A percentile compares a stretch with the other conserved stretches of the same genome.
Conservation (phyloP, 2,797 vertebrate genomes). For the Ctenopoma multispine region DNA sequence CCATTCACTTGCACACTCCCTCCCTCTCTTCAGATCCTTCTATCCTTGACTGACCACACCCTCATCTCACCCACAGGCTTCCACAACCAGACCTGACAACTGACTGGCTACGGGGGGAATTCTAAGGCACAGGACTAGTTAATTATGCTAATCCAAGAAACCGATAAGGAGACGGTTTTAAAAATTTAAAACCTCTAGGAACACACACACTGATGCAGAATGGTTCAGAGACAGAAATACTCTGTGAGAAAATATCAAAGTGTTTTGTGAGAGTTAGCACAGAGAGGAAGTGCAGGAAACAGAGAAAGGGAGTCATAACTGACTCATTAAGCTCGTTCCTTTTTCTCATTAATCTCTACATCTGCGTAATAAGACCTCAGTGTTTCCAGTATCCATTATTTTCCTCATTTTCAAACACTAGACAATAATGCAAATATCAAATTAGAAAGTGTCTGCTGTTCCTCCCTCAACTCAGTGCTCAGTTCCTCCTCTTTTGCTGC, state of each 20-base stretch:
- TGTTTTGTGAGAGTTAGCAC: slow-evolving; percentile 28
- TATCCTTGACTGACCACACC: slow-evolving; percentile 44
- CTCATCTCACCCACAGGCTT: slow-evolving; percentile 22
- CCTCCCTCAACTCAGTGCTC: slow-evolving; percentile 45
- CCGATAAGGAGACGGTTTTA: slow-evolving; percentile 64
- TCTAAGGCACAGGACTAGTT: slow-evolving; percentile 57
- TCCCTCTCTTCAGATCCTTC: slow-evolving; percentile 5
- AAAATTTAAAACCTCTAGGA: slow-evolving; percentile 55
- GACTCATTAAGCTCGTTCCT: slow-evolving; percentile 39
- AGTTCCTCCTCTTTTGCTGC: slow-evolving; percentile 60
- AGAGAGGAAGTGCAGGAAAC: slow-evolving; percentile 16
- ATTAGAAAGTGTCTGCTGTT: slow-evolving; percentile 34
- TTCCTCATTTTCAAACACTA: slow-evolving; percentile 6
- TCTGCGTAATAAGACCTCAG: background rate
- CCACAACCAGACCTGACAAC: slow-evolving; percentile 9
- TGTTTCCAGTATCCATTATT: background rate
- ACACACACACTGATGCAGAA: slow-evolving; percentile 16
- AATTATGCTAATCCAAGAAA: slow-evolving; percentile 77
- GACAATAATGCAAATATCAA: slow-evolving; percentile 7
- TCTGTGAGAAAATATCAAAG: too few relatives aligned
- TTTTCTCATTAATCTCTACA: slow-evolving; percentile 30
- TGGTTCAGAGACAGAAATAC: slow-evolving; percentile 38
- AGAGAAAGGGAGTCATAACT: slow-evolving; percentile 23
- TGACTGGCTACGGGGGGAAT: slow-evolving; percentile 44
- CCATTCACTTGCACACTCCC: background rate